Evolutionary conservation across 2,888 invertebrate genomes (phyloP).

Genomic region (Yponomeuta plumbellus): DNA sequence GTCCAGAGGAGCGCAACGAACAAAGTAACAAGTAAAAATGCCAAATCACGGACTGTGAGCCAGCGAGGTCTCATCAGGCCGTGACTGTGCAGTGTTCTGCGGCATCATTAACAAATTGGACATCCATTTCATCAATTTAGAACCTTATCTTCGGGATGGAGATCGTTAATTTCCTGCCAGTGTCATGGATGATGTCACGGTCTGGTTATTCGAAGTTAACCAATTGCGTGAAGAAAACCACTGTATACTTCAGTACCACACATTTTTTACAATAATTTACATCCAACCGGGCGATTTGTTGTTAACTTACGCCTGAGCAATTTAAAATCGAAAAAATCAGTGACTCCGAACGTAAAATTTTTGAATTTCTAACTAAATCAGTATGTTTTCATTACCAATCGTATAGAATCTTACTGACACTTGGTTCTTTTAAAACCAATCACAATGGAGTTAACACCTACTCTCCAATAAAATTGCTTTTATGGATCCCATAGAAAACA

Average conservation of each 20-base stretch:
- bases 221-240: background rate
- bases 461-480: background rate
- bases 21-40: constrained; percentile 1
- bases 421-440: background rate
- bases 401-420: background rate
- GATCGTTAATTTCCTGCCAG: constrained; percentile 39
- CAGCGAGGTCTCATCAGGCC: background rate
- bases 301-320: background rate
- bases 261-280: background rate
- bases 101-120: background rate
- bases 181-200: constrained; percentile 57
- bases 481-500: background rate
- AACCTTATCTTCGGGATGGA: constrained; percentile 33
- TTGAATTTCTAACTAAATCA: background rate
- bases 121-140: constrained; percentile 24
- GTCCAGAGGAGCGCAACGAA: background rate
- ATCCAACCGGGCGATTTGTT: background rate
- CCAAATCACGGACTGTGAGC: constrained; percentile 22
- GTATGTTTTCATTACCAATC: background rate
- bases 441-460: background rate
- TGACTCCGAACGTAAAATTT: background rate
- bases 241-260: background rate
- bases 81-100: background rate
- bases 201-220: constrained; percentile 50
- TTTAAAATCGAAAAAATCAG: background rate